Conservation (phyloP, 2,113 vertebrate genomes). For the Vombatus ursinus region DNA sequence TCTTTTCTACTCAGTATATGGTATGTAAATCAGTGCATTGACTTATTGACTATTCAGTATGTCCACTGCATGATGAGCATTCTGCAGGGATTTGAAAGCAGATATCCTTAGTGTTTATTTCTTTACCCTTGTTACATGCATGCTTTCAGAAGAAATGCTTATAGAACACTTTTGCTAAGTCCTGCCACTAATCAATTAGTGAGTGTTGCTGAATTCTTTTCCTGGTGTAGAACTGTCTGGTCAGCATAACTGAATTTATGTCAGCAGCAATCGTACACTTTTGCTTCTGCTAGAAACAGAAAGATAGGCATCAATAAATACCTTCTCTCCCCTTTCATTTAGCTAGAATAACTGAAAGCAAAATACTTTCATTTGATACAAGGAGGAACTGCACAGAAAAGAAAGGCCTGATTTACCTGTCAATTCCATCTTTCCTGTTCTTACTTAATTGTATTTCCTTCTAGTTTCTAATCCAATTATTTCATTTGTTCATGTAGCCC, state of each 20-base stretch:
- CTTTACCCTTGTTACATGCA: neutral
- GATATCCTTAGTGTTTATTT: neutral
- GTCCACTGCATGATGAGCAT: neutral
- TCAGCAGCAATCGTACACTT: constrained; percentile 63
- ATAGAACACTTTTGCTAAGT: constrained; percentile 7
- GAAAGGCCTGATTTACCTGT: constrained; percentile 23
- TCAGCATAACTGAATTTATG: constrained; percentile 72
- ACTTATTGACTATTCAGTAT: neutral
- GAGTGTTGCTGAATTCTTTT: constrained; percentile 54
- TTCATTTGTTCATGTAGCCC: neutral
- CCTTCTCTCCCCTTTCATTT: constrained; percentile 52
- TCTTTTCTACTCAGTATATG: neutral
- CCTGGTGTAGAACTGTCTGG: constrained; percentile 56
- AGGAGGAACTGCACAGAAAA: neutral
- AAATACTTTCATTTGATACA: constrained; percentile 22
- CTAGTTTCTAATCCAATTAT: constrained; percentile 32
- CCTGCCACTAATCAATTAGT: constrained; percentile 50
- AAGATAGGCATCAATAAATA: constrained; percentile 73
- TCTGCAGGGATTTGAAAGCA: neutral
- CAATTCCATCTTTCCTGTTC: neutral
- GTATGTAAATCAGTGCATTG: neutral
- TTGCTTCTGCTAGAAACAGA: constrained; percentile 55
- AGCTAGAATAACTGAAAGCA: constrained; percentile 53
- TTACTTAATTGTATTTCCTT: neutral
- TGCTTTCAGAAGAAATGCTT: neutral